Percentiles rank a stretch among this genome's conserved stretches.
Evolutionary conservation across 2,888 invertebrate species (phyloP).

Genomic region (Saturnia japonica): DNA sequence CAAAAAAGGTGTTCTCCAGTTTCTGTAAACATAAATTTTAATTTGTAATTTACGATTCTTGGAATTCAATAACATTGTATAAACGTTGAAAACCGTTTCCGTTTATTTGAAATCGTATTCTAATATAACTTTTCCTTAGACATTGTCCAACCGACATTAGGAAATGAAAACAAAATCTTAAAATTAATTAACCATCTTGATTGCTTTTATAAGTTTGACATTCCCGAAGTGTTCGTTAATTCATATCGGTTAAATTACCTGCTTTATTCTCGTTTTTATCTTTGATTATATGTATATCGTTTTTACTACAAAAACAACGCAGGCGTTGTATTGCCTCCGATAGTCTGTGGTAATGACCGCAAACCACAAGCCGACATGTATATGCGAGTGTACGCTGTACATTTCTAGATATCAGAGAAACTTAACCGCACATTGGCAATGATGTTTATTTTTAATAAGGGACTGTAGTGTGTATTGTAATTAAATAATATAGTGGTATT

Average conservation of each 20-base stretch:
- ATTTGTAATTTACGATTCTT: conserved; percentile 50
- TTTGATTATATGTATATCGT: too few species aligned
- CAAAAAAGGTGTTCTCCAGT: conserved; percentile 44
- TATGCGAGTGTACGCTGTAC: conserved; percentile 21
- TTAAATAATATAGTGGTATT: not conserved
- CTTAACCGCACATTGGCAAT: conserved; percentile 19
- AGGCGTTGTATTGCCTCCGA: conserved; percentile 61
- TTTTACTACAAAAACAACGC: conserved; percentile 51
- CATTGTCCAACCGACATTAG: conserved; percentile 32
- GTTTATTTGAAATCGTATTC: conserved; percentile 56
- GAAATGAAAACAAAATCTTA: conserved; percentile 20
- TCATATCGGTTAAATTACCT: conserved; percentile 45
- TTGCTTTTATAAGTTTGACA: conserved; percentile 18
- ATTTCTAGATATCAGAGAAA: conserved; percentile 19
- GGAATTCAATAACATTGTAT: conserved; percentile 58
- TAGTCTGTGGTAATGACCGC: conserved; percentile 62
- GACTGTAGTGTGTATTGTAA: not conserved
- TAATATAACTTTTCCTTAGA: conserved; percentile 36
- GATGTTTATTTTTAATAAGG: conserved; percentile 17
- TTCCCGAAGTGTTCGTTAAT: conserved; percentile 17
- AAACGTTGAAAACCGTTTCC: conserved; percentile 58
- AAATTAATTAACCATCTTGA: conserved; percentile 16
- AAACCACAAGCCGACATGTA: conserved; percentile 62
- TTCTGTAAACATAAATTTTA: conserved; percentile 47
- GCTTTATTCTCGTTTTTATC: conserved; percentile 47